Base-by-base conservation (phyloP, 2,113 vertebrate genomes). In the Paedocypris sp. region DNA sequence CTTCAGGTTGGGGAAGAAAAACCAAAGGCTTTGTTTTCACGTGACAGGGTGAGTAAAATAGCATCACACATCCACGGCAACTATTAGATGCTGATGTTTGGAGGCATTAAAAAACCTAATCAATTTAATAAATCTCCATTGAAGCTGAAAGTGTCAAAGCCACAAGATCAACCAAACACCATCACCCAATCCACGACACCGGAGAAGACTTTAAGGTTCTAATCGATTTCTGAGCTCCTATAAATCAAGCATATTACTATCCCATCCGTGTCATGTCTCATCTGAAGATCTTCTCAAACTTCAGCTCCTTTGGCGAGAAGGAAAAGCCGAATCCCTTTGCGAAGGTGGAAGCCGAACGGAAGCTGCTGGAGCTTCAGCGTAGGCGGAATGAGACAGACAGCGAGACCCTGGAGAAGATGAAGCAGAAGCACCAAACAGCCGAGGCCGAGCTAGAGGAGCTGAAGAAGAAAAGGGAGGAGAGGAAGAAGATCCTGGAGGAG, bases 391-490 rank as follows among this genome's bases (percentile, higher is more conserved):
- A 93, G 31, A 80, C 85, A 0, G 91, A 93, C 60, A 91, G 76
- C 0, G 88, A 90, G 36, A 90, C 92, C 61, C 70, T 94, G 0
- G 90, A 93, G 75, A 97, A 92, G 78, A 82, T 97, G 68, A 95
- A 89, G 62, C 90, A 88, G 76, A 97, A 96, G 75, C 92, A 96
- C 75, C 92, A 96, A 71, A 85, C 82, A 31, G 87, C 92, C 0
- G 88, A 86, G 0, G 80, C 74, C 0, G 93, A 97, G 79, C 87
- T 97, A 68, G 92, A 93, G 6, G 90, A 89, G 45, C 85, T 96
- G 79, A 98, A 93, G 82, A 94, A 81, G 60, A 92, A 88, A 78
- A 74, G 94, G 11, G 95, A 97, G 71, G 93, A 93, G 67, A 89
- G 94, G 62, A 87, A 72, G 79, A 98, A 90, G 78, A 65, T 94